Conservation (phyloP, 2,113 vertebrate species). For the Daubentonia madagascariensis region DNA sequence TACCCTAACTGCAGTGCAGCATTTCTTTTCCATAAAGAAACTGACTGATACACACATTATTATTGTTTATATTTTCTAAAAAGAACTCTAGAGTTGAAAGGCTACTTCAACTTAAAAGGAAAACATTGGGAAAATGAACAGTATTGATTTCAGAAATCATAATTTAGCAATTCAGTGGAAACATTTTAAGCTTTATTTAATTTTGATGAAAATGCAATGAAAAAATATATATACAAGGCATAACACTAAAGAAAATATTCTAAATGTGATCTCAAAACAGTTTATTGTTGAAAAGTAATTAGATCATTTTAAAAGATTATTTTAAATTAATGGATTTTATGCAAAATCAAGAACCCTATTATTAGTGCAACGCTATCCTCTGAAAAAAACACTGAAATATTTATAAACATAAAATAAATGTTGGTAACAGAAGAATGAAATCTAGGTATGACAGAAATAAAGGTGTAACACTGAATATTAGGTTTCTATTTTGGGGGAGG, state of each 20-base stretch:
- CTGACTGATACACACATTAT: neutral
- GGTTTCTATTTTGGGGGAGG: neutral
- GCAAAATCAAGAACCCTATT: neutral
- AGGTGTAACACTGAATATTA: neutral
- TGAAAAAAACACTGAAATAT: neutral
- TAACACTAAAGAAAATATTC: neutral
- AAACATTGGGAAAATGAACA: neutral
- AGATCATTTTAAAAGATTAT: neutral
- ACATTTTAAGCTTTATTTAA: neutral
- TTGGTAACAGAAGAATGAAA: neutral
- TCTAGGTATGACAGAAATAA: neutral
- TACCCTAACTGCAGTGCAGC: neutral
- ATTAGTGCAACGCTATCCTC: neutral
- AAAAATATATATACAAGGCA: neutral
- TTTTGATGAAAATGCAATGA: neutral
- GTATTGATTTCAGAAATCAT: neutral
- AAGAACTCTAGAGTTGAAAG: neutral
- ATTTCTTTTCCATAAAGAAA: neutral
- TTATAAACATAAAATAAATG: neutral
- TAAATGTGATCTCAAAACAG: neutral
- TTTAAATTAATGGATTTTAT: constrained; percentile 4
- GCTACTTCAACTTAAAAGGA: neutral
- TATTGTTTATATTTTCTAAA: neutral
- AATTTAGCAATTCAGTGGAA: neutral
- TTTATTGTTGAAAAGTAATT: neutral